Percentiles rank a stretch among this genome's conserved stretches.
Conservation (phyloP, 2,888 invertebrate species). For the Mimas tiliae region DNA sequence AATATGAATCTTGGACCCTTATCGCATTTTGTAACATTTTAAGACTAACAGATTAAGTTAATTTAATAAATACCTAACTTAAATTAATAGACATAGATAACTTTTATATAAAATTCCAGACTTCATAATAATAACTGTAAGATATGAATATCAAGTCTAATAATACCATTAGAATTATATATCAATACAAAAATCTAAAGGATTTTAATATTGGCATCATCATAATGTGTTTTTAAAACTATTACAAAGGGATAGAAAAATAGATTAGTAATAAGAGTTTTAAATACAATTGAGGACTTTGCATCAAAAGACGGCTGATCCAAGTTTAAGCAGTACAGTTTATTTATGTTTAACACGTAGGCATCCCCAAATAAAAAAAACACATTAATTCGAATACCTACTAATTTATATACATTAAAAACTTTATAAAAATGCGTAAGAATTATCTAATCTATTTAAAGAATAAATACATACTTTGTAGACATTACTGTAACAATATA, state of each 20-base stretch:
- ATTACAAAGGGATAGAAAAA: background rate
- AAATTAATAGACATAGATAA: background rate
- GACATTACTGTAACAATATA: no score
- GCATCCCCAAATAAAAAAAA: no score
- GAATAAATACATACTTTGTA: no score
- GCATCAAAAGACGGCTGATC: no score
- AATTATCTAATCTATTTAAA: no score
- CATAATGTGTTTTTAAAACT: background rate
- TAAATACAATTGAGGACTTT: background rate
- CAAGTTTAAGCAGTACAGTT: no score
- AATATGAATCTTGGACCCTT: no score
- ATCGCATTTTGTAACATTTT: no score
- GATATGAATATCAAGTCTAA: slow-evolving; percentile 6
- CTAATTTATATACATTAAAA: no score
- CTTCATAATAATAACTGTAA: background rate
- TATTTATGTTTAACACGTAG: no score
- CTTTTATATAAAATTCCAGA: background rate
- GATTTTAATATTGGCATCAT: background rate
- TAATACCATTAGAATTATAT: slow-evolving; percentile 3
- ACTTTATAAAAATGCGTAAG: no score
- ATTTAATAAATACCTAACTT: background rate
- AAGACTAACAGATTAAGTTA: background rate
- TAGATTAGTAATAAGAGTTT: background rate
- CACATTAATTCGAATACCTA: no score
- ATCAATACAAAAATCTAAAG: background rate